Percentiles rank a stretch among this genome's conserved stretches.
Conservation (phyloP, 2,797 vertebrate genomes). For the Mormyrops boulengeri region DNA sequence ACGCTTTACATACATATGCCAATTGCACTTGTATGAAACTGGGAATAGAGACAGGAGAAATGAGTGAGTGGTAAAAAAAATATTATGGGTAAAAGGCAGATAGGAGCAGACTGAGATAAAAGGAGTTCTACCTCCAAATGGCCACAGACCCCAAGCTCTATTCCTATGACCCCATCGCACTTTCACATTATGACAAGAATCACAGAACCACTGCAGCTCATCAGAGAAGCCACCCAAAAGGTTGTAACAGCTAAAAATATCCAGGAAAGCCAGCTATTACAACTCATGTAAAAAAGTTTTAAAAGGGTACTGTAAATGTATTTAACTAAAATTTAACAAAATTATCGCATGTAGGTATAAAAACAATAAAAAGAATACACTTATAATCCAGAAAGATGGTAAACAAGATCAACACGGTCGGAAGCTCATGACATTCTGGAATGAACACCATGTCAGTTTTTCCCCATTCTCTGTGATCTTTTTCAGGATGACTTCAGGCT, state of each 20-base stretch:
- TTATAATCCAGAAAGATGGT: neutral
- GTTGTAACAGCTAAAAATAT: neutral
- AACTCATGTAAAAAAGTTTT: neutral
- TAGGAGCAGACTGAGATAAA: neutral
- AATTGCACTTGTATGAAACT: neutral
- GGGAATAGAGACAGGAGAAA: neutral
- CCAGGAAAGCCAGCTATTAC: neutral
- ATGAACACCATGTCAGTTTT: neutral
- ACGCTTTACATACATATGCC: neutral
- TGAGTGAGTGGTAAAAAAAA: neutral
- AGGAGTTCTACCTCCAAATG: neutral
- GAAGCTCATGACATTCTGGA: neutral
- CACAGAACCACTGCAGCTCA: neutral
- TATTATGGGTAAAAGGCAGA: neutral
- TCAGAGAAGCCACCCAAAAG: neutral
- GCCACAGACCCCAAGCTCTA: neutral
- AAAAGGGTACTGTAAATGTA: neutral
- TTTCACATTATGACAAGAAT: neutral
- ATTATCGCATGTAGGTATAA: neutral
- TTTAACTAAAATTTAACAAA: neutral
- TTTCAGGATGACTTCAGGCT: neutral
- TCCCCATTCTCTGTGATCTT: neutral
- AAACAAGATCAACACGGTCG: neutral
- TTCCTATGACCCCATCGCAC: neutral
- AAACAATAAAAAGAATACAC: neutral